These are phyloP conservation scores for Hedya salicella DNA, from an alignment of 2,888 invertebrate species.

Conservation along the genomic window DNA sequence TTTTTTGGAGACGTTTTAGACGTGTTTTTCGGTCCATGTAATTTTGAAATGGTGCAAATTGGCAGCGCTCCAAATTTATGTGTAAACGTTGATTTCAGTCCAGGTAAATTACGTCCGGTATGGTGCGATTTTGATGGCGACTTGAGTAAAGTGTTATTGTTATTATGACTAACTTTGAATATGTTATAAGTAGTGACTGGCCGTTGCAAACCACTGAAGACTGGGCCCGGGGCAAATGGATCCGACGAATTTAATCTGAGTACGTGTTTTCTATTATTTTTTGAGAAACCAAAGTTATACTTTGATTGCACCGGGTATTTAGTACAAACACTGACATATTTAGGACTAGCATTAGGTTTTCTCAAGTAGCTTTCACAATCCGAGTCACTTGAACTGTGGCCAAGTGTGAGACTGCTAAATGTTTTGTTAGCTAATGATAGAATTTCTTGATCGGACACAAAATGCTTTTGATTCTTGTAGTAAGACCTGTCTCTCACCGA, in stretches of 20 bases:
- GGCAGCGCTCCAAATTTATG: constrained; percentile 81
- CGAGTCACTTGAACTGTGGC: constrained; percentile 84
- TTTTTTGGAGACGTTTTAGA: constrained; percentile 73
- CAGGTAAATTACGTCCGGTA: constrained; percentile 68
- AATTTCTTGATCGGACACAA: constrained; percentile 86
- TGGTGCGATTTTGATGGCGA: constrained; percentile 68
- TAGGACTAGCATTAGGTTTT: constrained; percentile 73
- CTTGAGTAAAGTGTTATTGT: constrained; percentile 75
- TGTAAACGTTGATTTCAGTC: constrained; percentile 73
- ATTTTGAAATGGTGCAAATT: constrained; percentile 64
- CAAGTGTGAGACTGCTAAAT: constrained; percentile 82
- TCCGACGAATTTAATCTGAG: constrained; percentile 72
- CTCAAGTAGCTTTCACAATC: constrained; percentile 78
- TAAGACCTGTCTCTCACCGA: constrained; percentile 81
- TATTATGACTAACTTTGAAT: constrained; percentile 78
- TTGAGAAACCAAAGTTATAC: constrained; percentile 73
- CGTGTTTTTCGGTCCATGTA: constrained; percentile 61
- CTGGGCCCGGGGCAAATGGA: constrained; percentile 81
- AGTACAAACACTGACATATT: constrained; percentile 77
- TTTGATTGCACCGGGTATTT: constrained; percentile 75
- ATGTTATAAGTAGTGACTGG: constrained; percentile 77
- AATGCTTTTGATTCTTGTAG: constrained; percentile 83
- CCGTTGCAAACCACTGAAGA: constrained; percentile 78
- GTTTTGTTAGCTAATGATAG: constrained; percentile 83
- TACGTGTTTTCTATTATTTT: constrained; percentile 69